phyloP scores from a whole-genome alignment of 1,140 invertebrate genomes.

The Proctacanthus coquilletti region DNA sequence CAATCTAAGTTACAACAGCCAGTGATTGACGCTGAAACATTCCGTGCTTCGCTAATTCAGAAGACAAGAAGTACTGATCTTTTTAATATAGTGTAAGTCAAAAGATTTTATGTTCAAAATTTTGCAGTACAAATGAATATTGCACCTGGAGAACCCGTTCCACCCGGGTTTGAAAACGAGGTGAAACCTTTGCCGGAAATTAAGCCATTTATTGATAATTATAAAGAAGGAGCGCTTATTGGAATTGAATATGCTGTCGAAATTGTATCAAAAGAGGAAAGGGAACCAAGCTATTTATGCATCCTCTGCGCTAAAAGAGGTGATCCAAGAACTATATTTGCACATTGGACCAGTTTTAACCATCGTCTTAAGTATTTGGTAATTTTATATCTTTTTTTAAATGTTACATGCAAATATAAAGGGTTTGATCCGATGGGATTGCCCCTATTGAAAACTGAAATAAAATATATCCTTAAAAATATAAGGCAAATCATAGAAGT shows the following conservation, averaged over 20 bases:
- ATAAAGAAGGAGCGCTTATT: constrained; percentile 32
- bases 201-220: constrained; percentile 37
- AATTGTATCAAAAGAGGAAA: constrained; percentile 40
- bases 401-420: too few species aligned
- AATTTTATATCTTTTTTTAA: constrained; percentile 9
- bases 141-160: constrained; percentile 48
- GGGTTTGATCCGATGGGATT: too few species aligned
- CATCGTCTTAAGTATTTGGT: constrained; percentile 46
- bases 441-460: too few species aligned
- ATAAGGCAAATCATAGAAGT: too few species aligned
- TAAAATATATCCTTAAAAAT: too few species aligned
- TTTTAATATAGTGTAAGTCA: not conserved
- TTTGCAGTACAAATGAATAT: constrained; percentile 23
- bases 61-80: not conserved
- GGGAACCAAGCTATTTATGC: constrained; percentile 54
- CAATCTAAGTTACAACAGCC: constrained; percentile 18
- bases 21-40: constrained; percentile 2
- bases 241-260: constrained; percentile 58
- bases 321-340: constrained; percentile 55
- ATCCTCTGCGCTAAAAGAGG: constrained; percentile 59
- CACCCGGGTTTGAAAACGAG: constrained; percentile 53
- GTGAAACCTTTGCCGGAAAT: constrained; percentile 36
- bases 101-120: not conserved
- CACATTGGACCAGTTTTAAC: constrained; percentile 54
- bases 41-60: constrained; percentile 1